Evolutionary conservation across 2,113 vertebrate species (phyloP).

Genomic region (Morone chrysops): DNA sequence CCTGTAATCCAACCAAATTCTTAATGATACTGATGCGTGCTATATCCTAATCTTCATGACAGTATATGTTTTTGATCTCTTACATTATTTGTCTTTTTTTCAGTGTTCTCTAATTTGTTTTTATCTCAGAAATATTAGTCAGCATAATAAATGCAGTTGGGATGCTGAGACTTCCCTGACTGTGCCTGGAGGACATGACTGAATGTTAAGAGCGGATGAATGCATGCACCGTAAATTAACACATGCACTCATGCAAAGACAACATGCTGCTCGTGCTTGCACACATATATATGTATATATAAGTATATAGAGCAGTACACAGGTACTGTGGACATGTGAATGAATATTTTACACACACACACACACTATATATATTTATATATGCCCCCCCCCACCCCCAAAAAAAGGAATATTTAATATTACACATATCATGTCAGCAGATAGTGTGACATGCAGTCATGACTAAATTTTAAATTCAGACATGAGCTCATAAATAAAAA

Average conservation of each 20-base stretch:
- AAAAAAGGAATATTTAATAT: background rate
- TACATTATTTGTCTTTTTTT: background rate
- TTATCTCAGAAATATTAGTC: background rate
- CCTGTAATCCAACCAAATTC: background rate
- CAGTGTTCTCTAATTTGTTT: background rate
- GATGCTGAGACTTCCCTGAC: background rate
- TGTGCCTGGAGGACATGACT: constrained; percentile 17
- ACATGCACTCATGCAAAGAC: constrained; percentile 27
- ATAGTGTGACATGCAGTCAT: constrained; percentile 30
- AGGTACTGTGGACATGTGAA: background rate
- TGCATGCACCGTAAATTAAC: constrained; percentile 27
- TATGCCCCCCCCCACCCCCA: too few relatives aligned
- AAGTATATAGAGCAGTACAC: background rate
- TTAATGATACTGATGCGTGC: background rate
- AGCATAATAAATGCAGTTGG: background rate
- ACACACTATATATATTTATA: background rate
- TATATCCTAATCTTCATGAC: background rate
- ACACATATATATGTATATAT: background rate
- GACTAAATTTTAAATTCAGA: background rate
- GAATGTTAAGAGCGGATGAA: constrained; percentile 10
- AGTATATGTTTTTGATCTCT: too few relatives aligned
- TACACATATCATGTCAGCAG: background rate
- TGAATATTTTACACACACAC: constrained; percentile 22
- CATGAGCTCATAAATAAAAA: background rate
- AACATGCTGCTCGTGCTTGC: background rate